These are phyloP conservation scores for Eremophila alpestris DNA, from an alignment of 2,797 vertebrate species.

Conservation along the genomic window DNA sequence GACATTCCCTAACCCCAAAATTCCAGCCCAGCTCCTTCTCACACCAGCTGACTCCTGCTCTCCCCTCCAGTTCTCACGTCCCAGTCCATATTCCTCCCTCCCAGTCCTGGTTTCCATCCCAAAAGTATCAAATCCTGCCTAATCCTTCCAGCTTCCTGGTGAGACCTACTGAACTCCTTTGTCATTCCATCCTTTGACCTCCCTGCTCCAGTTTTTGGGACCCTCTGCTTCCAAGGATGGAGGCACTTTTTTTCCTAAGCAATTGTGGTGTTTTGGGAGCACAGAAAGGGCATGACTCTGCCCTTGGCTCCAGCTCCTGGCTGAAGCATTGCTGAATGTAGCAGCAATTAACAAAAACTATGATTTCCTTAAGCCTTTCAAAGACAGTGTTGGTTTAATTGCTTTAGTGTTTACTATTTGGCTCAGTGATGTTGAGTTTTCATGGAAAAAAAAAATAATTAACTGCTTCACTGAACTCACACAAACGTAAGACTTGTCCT, in stretches of 20 bases:
- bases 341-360: not conserved
- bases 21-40: not conserved
- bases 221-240: not conserved
- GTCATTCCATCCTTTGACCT: not conserved
- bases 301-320: not conserved
- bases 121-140: not conserved
- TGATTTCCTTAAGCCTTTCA: not conserved
- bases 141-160: not conserved
- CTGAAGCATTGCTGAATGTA: not conserved
- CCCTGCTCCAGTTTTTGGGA: not conserved
- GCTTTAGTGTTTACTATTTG: not conserved
- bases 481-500: not conserved
- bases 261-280: not conserved
- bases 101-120: not conserved
- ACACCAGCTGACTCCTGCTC: not conserved
- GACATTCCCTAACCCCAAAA: not conserved
- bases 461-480: not conserved
- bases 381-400: not conserved
- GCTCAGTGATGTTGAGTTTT: not conserved
- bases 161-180: not conserved
- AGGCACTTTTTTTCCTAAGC: not conserved
- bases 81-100: not conserved
- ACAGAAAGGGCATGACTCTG: accelerated
- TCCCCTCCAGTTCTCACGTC: not conserved
- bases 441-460: not conserved